phyloP scores from a whole-genome alignment of 1,140 invertebrate genomes.

The Drosophila saltans region DNA sequence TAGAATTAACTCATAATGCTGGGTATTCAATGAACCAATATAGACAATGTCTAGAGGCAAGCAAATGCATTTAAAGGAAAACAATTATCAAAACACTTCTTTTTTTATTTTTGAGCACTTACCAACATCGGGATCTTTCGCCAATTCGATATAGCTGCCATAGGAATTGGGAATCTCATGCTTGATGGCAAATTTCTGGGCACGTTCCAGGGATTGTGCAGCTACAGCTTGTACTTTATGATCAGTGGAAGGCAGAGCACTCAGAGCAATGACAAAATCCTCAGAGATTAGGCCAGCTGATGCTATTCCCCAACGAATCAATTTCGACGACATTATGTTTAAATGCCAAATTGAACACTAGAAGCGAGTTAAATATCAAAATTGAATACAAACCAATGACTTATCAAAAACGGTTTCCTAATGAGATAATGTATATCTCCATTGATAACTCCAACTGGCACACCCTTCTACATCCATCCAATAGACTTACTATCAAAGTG shows the following conservation, averaged over 20 bases:
- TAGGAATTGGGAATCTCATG: slow-evolving; percentile 89
- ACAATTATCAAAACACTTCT: too few species aligned
- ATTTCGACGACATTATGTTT: slow-evolving; percentile 49
- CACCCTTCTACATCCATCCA: background rate
- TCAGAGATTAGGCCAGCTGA: slow-evolving; percentile 89
- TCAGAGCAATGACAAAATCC: slow-evolving; percentile 90
- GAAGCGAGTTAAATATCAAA: background rate
- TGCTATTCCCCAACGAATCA: slow-evolving; percentile 88
- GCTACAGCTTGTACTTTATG: slow-evolving; percentile 90
- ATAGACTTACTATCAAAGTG: background rate
- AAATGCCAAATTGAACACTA: background rate
- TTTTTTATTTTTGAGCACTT: slow-evolving; percentile 62
- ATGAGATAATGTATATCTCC: background rate
- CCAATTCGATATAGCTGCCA: slow-evolving; percentile 90
- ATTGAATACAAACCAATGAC: too few species aligned
- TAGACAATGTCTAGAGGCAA: slow-evolving; percentile 89
- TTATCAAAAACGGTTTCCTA: background rate
- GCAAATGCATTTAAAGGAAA: background rate
- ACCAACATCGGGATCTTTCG: slow-evolving; percentile 90
- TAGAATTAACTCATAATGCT: slow-evolving; percentile 89
- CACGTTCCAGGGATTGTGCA: slow-evolving; percentile 88
- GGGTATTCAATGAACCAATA: slow-evolving; percentile 89
- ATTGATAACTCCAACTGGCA: background rate
- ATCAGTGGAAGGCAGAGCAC: slow-evolving; percentile 86
- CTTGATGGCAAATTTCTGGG: slow-evolving; percentile 89